A percentile compares a stretch with the other conserved stretches of the same genome.
phyloP scores from a whole-genome alignment of 1,140 invertebrate species.

The Scylla paramamosain region DNA sequence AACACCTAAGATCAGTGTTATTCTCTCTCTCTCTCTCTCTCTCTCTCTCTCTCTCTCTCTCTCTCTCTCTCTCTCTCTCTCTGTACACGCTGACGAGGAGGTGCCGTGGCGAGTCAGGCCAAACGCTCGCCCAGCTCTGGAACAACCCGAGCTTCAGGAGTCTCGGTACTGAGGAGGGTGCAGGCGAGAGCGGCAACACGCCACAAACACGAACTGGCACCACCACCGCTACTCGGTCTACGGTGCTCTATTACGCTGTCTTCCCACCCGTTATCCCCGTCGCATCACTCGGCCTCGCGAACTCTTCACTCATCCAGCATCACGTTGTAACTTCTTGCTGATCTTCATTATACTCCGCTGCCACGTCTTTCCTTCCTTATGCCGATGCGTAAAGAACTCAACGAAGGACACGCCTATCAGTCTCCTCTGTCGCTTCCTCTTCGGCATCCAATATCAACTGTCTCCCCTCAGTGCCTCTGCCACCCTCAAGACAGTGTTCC shows the following conservation, averaged over 20 bases:
- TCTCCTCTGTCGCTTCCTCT: background rate
- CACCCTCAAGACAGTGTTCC: too few relatives aligned
- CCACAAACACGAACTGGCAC: background rate
- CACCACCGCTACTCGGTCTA: background rate
- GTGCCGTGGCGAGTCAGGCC: background rate
- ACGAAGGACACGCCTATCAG: background rate
- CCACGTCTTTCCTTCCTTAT: background rate
- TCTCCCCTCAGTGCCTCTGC: too few relatives aligned
- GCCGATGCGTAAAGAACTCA: background rate
- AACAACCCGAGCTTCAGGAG: too few relatives aligned
- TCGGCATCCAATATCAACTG: too few relatives aligned
- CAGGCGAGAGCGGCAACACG: background rate
- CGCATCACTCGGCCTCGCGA: background rate
- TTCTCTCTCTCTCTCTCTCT: background rate
- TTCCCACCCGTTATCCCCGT: constrained; percentile 9
- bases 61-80: background rate
- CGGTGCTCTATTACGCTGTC: constrained; percentile 3
- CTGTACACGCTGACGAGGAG: background rate
- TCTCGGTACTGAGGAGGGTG: background rate
- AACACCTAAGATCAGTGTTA: background rate
- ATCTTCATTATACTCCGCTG: background rate
- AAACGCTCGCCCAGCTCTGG: too few relatives aligned
- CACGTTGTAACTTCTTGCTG: background rate
- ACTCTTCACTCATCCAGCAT: background rate
- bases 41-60: background rate